Conservation (phyloP, 2,888 invertebrate species). For the Yponomeuta sedellus region DNA sequence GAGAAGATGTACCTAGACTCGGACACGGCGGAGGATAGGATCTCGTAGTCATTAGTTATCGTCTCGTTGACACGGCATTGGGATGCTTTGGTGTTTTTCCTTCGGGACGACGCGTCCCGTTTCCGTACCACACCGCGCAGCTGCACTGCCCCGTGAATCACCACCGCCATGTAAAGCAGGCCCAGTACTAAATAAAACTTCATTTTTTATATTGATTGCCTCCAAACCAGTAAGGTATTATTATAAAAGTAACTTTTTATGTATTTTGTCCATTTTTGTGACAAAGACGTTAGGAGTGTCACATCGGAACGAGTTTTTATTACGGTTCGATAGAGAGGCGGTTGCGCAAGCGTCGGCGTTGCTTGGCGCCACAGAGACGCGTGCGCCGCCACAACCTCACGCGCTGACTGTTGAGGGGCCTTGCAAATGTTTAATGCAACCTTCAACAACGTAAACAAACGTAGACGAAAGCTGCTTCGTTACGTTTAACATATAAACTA, state of each 20-base stretch:
- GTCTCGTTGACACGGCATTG: conserved; percentile 74
- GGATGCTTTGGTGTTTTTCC: conserved; percentile 64
- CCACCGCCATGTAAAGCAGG: conserved; percentile 48
- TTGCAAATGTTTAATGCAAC: conserved; percentile 70
- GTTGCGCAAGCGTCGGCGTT: conserved; percentile 55
- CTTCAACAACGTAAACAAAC: conserved; percentile 73
- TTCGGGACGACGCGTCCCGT: conserved; percentile 58
- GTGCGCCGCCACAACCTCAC: conserved; percentile 70
- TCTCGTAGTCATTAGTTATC: conserved; percentile 74
- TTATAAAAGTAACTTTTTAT: conserved; percentile 5
- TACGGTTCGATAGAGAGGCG: conserved; percentile 19
- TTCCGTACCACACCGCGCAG: conserved; percentile 56
- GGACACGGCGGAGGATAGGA: conserved; percentile 71
- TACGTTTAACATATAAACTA: conserved; percentile 29
- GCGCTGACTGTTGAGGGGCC: conserved; percentile 63
- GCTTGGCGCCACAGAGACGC: conserved; percentile 72
- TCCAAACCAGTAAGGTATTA: neutral
- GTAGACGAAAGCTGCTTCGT: conserved; percentile 36
- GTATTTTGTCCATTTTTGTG: conserved; percentile 15
- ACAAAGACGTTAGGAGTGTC: conserved; percentile 3
- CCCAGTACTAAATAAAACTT: conserved; percentile 50
- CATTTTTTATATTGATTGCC: conserved; percentile 42
- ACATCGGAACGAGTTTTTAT: conserved; percentile 15
- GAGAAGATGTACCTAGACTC: conserved; percentile 74
- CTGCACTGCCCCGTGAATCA: conserved; percentile 55